Conservation (phyloP, 2,888 invertebrate genomes). For the Sinopyrophorus schimmeli region DNA sequence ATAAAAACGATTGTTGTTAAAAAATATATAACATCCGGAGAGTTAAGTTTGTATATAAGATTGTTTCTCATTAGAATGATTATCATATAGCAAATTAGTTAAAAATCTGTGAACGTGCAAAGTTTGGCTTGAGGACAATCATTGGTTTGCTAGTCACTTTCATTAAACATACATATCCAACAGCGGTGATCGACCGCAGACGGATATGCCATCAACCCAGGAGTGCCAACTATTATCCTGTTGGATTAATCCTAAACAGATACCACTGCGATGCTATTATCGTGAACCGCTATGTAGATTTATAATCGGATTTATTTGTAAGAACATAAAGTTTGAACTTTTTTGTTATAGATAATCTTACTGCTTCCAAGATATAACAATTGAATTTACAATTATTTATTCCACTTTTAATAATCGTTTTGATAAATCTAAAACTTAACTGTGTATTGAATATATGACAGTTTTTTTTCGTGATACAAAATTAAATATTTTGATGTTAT, state of each 20-base stretch:
- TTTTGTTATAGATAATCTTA: too few relatives aligned
- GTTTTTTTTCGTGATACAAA: too few relatives aligned
- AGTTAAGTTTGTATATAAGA: conserved; percentile 2
- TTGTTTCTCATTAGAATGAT: conserved; percentile 16
- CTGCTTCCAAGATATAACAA: too few relatives aligned
- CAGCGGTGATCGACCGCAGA: conserved; percentile 31
- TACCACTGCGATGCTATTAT: conserved; percentile 9
- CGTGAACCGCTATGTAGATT: conserved; percentile 5
- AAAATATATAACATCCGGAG: too few relatives aligned
- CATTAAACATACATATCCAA: conserved; percentile 13
- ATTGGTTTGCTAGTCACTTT: conserved; percentile 31
- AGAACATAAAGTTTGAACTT: too few relatives aligned
- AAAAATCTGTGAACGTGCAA: conserved; percentile 26
- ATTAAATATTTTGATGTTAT: too few relatives aligned
- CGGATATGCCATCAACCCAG: conserved; percentile 21
- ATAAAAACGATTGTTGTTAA: too few relatives aligned
- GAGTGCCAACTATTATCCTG: conserved; percentile 20
- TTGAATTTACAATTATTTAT: too few relatives aligned
- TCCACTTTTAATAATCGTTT: too few relatives aligned
- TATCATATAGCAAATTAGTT: conserved; percentile 24
- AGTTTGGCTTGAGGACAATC: conserved; percentile 30
- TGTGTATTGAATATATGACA: too few relatives aligned
- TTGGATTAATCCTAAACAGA: conserved; percentile 8
- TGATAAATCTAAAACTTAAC: too few relatives aligned
- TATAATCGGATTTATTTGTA: conserved; percentile 7